Percentiles rank a stretch among this genome's conserved stretches.
Conservation (phyloP, 2,797 vertebrate genomes). For the Typhlichthys eigenmanni region DNA sequence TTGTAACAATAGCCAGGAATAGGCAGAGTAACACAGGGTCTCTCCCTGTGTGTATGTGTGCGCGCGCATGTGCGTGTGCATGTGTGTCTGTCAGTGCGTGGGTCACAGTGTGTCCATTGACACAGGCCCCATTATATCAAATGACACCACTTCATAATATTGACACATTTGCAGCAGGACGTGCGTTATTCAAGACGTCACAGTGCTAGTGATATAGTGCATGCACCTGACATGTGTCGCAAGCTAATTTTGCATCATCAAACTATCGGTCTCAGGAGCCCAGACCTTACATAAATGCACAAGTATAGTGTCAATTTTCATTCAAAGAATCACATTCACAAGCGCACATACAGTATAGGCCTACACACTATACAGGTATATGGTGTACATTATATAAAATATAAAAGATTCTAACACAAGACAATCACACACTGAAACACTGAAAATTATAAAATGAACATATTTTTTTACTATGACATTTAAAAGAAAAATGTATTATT, state of each 20-base stretch:
- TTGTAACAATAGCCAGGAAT: conserved; percentile 60
- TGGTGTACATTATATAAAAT: not conserved
- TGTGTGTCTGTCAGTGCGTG: conserved; percentile 8
- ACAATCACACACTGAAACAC: too few species aligned
- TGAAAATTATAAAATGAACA: not conserved
- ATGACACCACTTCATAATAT: conserved; percentile 74
- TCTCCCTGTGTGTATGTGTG: conserved; percentile 18
- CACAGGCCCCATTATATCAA: conserved; percentile 60
- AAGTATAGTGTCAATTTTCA: conserved; percentile 26
- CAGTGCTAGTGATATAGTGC: conserved; percentile 58
- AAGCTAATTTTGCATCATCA: conserved; percentile 53
- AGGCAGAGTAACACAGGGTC: conserved; percentile 27
- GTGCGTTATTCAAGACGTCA: conserved; percentile 55
- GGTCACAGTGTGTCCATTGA: conserved; percentile 63
- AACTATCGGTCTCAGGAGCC: conserved; percentile 30
- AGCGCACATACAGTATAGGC: conserved; percentile 2
- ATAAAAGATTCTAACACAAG: too few species aligned
- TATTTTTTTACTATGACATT: not conserved
- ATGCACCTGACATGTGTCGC: conserved; percentile 59
- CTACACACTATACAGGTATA: too few species aligned
- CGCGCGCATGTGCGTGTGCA: conserved; percentile 14
- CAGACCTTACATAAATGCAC: conserved; percentile 33
- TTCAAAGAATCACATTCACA: conserved; percentile 1
- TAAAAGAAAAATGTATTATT: not conserved
- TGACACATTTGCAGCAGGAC: conserved; percentile 69